phyloP scores from a whole-genome alignment of 1,140 invertebrate species.

The Pinna nobilis region DNA sequence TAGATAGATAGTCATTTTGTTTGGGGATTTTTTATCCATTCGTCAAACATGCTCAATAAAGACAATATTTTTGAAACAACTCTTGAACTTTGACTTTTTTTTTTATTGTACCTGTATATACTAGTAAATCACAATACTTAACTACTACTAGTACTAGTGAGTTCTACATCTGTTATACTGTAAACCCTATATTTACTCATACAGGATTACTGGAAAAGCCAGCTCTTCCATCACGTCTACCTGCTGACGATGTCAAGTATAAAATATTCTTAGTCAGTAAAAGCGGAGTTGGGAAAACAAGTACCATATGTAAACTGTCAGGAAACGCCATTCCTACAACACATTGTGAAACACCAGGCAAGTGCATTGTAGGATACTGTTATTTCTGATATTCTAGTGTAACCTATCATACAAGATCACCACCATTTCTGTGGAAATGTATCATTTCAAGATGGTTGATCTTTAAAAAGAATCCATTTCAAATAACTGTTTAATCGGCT shows the following conservation, averaged over 20 bases:
- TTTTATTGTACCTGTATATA: background rate
- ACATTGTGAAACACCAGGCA: conserved; percentile 77
- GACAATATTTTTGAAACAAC: too few species aligned
- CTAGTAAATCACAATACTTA: background rate
- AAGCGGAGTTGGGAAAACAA: conserved; percentile 78
- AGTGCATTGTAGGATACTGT: background rate
- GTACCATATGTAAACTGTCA: conserved; percentile 77
- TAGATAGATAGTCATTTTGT: too few species aligned
- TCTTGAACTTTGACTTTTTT: background rate
- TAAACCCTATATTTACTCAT: conserved; percentile 25
- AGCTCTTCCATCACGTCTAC: conserved; percentile 68
- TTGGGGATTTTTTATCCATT: too few species aligned
- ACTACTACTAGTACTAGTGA: background rate
- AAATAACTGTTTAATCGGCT: too few species aligned
- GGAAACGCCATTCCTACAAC: conserved; percentile 68
- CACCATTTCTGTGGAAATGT: background rate
- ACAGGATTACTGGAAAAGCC: conserved; percentile 78
- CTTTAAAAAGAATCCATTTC: background rate
- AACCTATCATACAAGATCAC: background rate
- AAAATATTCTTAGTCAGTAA: conserved; percentile 79
- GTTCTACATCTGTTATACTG: too few species aligned
- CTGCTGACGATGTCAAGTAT: conserved; percentile 78
- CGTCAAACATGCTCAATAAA: too few species aligned
- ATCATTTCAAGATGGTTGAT: background rate
- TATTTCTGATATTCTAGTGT: too few species aligned